A percentile compares a stretch with the other conserved stretches of the same genome.
Evolutionary conservation across 1,140 invertebrate species (phyloP).

Genomic region (Papilio machaon): DNA sequence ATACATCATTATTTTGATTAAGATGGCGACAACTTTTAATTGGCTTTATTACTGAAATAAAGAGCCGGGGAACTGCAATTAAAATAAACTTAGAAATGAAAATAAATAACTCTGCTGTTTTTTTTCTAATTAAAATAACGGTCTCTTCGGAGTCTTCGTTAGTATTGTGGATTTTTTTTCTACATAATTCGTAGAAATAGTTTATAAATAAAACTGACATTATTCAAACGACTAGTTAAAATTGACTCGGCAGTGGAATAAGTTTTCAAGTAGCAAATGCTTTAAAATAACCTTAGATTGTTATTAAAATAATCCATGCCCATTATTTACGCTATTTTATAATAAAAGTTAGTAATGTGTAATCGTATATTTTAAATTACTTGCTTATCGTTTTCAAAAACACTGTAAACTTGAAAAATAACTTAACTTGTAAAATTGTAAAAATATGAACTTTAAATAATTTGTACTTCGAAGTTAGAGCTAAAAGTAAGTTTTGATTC

Average conservation of each 20-base stretch:
- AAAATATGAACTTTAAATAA: background rate
- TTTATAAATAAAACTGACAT: background rate
- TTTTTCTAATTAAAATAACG: background rate
- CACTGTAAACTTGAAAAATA: too few relatives aligned
- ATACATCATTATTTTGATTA: conserved; percentile 25
- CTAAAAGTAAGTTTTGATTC: background rate
- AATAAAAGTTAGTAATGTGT: too few relatives aligned
- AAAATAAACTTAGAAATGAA: conserved; percentile 9
- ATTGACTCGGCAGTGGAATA: too few relatives aligned
- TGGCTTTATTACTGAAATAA: conserved; percentile 13
- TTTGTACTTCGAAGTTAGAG: background rate
- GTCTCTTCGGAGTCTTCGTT: background rate
- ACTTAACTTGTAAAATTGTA: background rate
- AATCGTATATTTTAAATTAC: too few relatives aligned
- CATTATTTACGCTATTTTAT: too few relatives aligned
- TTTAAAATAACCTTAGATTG: too few relatives aligned
- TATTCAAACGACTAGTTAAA: background rate
- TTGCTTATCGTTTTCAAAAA: too few relatives aligned
- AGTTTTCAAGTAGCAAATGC: too few relatives aligned
- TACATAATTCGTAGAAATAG: background rate
- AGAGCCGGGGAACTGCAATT: conserved; percentile 9
- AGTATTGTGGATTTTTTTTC: background rate
- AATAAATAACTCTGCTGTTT: background rate
- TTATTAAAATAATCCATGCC: too few relatives aligned
- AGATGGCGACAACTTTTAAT: conserved; percentile 22